Evolutionary conservation across 2,797 vertebrate species (phyloP).

Genomic region (Sebastes matsubarae): DNA sequence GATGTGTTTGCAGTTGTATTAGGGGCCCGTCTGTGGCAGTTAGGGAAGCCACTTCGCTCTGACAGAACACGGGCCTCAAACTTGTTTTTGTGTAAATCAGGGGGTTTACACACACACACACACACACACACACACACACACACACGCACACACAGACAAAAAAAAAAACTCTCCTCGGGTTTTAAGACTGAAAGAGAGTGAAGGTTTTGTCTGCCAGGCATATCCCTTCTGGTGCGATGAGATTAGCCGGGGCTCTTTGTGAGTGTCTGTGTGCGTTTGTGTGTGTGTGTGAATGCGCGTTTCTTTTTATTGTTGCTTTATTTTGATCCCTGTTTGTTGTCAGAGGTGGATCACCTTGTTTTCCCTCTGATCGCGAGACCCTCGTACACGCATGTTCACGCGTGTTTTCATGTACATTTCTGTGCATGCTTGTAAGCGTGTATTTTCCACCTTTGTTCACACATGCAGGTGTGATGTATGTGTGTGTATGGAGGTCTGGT

Average conservation of each 20-base stretch:
- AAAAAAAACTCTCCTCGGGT: constrained; percentile 31
- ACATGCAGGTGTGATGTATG: not conserved
- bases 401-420: not conserved
- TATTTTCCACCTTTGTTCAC: not conserved
- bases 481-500: constrained; percentile 27
- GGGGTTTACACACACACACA: constrained; percentile 29
- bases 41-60: constrained; percentile 47
- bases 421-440: not conserved
- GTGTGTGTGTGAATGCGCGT: constrained; percentile 17
- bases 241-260: constrained; percentile 60
- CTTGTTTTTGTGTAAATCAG: constrained; percentile 53
- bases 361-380: not conserved
- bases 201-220: constrained; percentile 69
- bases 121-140: not conserved
- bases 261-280: constrained; percentile 1
- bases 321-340: constrained; percentile 26
- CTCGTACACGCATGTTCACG: not conserved
- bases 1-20: constrained; percentile 43
- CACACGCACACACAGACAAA: not conserved
- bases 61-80: constrained; percentile 41
- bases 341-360: constrained; percentile 21
- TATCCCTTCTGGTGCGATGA: constrained; percentile 70
- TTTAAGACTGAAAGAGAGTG: constrained; percentile 59
- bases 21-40: constrained; percentile 34
- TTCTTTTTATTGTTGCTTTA: constrained; percentile 46